Evolutionary conservation across 92 coral and sea anemone species (phyloP), one percentile per base, ranked within the genome.

Genomic region (Epizoanthus fatuus): DNA sequence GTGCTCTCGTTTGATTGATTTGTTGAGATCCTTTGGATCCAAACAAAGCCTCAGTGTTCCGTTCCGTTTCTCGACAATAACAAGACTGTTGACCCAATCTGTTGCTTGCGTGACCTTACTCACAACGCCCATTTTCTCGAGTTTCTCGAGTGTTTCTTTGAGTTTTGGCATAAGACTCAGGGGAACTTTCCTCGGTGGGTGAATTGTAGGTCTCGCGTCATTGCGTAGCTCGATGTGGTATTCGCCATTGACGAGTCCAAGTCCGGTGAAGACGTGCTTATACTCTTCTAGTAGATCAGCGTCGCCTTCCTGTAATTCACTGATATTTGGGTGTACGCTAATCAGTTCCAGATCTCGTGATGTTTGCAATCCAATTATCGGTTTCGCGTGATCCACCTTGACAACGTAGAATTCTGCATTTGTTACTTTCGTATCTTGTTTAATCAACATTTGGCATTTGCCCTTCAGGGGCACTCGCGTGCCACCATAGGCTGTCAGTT

Each of bases 71-170:
- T 91, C 82, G 14, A 72, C 88, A 63, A 84, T 83, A 4, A 87
- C 94, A 7, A 88, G 85, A 53, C 81, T 86, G 77, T 89, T 86
- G 22, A 92, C 93, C 95, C 87, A 89, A 29, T 92, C 88, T 47
- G 94, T 86, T n/a, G 94, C 81, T 40, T 85, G 25, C 14, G 81
- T 80, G 14, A 91, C 71, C 65, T 83, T 59, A 17, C 84, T 76
- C 6, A 85, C 64, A 9, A 91, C 89, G 8, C 89, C 93, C 17
- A 65, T 57, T 11, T 60, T 71, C 29, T 59, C 74, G 5, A 86
- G 81, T 29, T 82, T 69, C 15, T 81, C 86, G 12, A 86, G 83
- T 66, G 81, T 81, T 73, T 80, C 71, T 63, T 85, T 70, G 2
- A 85, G 75, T 56, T 68, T 79, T 3, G 69, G 77, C 69, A 85